phyloP scores from a whole-genome alignment of 2,888 invertebrate genomes.

The Trichacis sp. region DNA sequence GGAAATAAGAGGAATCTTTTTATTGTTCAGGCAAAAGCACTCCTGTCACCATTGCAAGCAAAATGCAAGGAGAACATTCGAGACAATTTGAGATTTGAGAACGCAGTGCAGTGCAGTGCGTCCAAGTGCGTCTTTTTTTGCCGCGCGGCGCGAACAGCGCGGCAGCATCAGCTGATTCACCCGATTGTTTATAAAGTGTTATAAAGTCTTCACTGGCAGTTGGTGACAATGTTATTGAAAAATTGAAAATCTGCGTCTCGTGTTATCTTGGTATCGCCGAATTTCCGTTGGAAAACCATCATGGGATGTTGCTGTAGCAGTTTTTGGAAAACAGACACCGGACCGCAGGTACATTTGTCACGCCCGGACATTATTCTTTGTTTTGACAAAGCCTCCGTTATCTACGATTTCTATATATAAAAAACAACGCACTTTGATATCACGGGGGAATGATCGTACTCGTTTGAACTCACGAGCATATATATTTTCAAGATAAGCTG shows the following conservation, averaged over 20 bases:
- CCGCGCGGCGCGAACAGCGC: no score
- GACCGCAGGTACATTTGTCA: conserved; percentile 73
- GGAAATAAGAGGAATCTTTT: no score
- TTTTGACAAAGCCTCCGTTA: conserved; percentile 18
- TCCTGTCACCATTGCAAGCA: no score
- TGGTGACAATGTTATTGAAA: conserved; percentile 11
- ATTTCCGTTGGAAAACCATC: conserved; percentile 11
- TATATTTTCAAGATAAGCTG: background rate
- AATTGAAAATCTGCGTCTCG: conserved; percentile 10
- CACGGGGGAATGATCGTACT: background rate
- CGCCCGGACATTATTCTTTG: conserved; percentile 13
- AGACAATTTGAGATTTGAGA: no score
- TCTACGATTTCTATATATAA: background rate
- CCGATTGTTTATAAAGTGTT: conserved; percentile 48
- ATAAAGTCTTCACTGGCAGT: background rate
- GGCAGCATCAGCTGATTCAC: conserved; percentile 22
- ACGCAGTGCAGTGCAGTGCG: no score
- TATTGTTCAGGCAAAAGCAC: no score
- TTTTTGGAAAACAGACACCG: conserved; percentile 78
- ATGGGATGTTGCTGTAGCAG: conserved; percentile 74
- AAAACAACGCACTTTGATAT: conserved; percentile 17
- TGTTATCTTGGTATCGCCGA: conserved; percentile 3
- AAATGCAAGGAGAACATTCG: no score
- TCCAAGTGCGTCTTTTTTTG: no score
- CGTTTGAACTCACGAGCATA: background rate